Conservation (phyloP, 2,888 invertebrate species). For the Caenorhabditis japonica region DNA sequence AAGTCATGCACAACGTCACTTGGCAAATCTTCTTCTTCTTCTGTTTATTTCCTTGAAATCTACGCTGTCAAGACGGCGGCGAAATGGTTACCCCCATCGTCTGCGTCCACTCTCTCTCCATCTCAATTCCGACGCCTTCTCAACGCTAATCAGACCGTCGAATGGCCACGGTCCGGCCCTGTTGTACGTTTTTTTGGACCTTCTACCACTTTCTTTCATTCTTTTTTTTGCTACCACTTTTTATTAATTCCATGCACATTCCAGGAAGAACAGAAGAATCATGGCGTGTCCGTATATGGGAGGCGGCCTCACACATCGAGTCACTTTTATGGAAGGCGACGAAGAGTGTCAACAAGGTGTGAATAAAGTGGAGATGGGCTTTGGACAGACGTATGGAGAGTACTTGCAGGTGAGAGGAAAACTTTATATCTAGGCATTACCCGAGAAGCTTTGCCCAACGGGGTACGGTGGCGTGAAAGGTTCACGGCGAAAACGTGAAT, state of each 20-base stretch:
- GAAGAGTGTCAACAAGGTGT: constrained; percentile 66
- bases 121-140: constrained; percentile 16
- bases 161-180: background rate
- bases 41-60: constrained; percentile 46
- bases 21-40: no score
- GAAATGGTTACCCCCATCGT: constrained; percentile 35
- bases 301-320: constrained; percentile 32
- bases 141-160: constrained; percentile 18
- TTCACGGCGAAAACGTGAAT: no score
- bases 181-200: background rate
- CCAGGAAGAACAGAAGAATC: background rate
- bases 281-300: constrained; percentile 60
- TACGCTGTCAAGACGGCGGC: constrained; percentile 27
- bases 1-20: no score
- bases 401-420: constrained; percentile 84
- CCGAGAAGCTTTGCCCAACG: no score
- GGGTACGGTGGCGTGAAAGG: no score
- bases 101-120: constrained; percentile 21
- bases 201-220: constrained; percentile 1
- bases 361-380: constrained; percentile 72
- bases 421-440: no score
- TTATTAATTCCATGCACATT: background rate
- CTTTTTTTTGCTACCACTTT: background rate
- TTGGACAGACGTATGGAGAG: constrained; percentile 89
- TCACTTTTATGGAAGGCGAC: constrained; percentile 52